These are phyloP conservation scores for Ploceus nigricollis DNA, from an alignment of 2,113 vertebrate genomes.

Conservation along the genomic window DNA sequence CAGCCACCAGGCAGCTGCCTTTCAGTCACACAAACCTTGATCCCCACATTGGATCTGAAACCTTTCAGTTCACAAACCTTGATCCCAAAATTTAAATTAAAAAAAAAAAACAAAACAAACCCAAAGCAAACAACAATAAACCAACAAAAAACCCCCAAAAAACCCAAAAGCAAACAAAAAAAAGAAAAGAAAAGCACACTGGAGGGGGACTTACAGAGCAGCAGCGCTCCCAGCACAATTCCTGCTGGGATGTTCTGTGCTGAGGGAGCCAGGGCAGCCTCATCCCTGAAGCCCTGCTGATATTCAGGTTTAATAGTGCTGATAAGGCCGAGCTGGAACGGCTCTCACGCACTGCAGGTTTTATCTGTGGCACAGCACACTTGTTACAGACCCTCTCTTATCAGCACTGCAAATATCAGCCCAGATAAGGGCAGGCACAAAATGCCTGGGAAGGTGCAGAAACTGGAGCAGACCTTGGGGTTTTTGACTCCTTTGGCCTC, in stretches of 20 bases:
- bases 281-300: neutral
- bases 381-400: neutral
- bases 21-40: neutral
- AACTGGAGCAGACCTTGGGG: rapidly evolving
- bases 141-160: too few species aligned
- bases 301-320: neutral
- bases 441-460: neutral
- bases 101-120: neutral
- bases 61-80: neutral
- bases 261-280: neutral
- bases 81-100: neutral
- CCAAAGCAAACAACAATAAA: too few species aligned
- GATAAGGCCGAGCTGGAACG: neutral
- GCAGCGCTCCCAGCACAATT: neutral
- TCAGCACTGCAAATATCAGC: neutral
- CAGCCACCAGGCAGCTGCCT: neutral
- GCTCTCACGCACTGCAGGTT: neutral
- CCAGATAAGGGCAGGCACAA: neutral
- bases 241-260: rapidly evolving
- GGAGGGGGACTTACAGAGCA: neutral
- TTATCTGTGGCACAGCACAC: neutral
- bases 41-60: too few species aligned
- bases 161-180: too few species aligned
- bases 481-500: neutral
- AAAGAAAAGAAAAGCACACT: too few species aligned